Evolutionary conservation across 2,888 invertebrate species (phyloP).

Genomic region (Heliconius aoede): DNA sequence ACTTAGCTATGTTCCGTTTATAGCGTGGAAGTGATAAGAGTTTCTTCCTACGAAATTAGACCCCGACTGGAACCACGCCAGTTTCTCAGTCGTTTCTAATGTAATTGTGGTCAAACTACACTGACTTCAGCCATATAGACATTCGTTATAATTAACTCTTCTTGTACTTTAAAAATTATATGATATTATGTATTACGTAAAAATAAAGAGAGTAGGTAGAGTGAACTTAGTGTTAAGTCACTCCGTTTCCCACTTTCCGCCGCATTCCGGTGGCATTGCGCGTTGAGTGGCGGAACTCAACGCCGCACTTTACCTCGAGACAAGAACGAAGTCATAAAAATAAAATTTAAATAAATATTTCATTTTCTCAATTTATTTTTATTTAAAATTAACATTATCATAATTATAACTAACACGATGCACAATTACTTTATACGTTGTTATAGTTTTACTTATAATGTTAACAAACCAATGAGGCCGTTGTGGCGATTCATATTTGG

Average conservation of each 20-base stretch:
- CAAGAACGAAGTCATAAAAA: no score
- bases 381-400: no score
- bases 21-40: conserved; percentile 18
- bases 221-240: not conserved
- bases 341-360: no score
- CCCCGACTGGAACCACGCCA: conserved; percentile 31
- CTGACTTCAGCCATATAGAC: conserved; percentile 18
- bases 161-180: not conserved
- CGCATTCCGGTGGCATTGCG: no score
- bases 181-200: not conserved
- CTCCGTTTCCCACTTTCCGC: not conserved
- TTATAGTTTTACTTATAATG: no score
- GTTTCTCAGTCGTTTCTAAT: conserved; percentile 35
- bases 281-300: no score
- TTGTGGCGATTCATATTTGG: no score
- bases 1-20: not conserved
- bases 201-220: not conserved
- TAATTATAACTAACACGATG: no score
- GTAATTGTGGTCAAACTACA: conserved; percentile 36
- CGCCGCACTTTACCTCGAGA: no score
- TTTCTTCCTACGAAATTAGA: conserved; percentile 41
- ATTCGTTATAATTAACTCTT: conserved; percentile 23
- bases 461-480: no score
- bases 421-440: no score
- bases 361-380: no score